Base-by-base conservation (phyloP, 2,888 invertebrate genomes). In the Eulithis prunata region DNA sequence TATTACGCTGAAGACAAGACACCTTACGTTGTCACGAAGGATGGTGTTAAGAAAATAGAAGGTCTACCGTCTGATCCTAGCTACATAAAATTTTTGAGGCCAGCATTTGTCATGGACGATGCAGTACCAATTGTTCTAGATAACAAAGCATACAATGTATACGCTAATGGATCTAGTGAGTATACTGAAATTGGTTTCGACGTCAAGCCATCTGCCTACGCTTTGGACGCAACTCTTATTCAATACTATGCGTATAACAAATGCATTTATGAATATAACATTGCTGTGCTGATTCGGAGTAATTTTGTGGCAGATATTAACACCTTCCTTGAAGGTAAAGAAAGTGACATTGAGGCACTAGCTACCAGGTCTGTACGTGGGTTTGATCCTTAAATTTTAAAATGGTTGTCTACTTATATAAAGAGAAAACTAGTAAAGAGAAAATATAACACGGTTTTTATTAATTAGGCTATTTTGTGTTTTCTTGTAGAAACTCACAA, bases 251-350 rank as follows among this genome's bases (percentile, higher is more conserved):
- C 76, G 6, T 79, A 84, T 51, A 75, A 90, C 11, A 89, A 90
- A 66, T 86, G 83, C 4, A 85, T 91, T 41, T 91, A 91, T 57
- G 81, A 87, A 68, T 89, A 84, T 73, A 87, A 90, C 55, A 6
- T 90, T 0, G 14, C 82, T 0, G 36, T 36, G 0, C 11, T 85
- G 0, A 5, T 85, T 0, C 6, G 78, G 0, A 64, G 73, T 1
- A 75, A 73, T 1, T 0, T 77, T 2, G 5, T 84, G 0, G 60
- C 77, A 0, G 79, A 82, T 0, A 13, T 89, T 0, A 81, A 76
- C 32, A 28, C 55, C 0, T 84, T 70, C 69, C 74, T 89, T 0
- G 62, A 73, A 0, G 71, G 74, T 1, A 82, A 83, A 32, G 41
- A 76, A 5, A 70, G 75, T 0, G 55, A 75, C 0, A 86, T 89